These are phyloP conservation scores for Eulemur rubriventer DNA, from an alignment of 2,797 vertebrate species.

Conservation along the genomic window DNA sequence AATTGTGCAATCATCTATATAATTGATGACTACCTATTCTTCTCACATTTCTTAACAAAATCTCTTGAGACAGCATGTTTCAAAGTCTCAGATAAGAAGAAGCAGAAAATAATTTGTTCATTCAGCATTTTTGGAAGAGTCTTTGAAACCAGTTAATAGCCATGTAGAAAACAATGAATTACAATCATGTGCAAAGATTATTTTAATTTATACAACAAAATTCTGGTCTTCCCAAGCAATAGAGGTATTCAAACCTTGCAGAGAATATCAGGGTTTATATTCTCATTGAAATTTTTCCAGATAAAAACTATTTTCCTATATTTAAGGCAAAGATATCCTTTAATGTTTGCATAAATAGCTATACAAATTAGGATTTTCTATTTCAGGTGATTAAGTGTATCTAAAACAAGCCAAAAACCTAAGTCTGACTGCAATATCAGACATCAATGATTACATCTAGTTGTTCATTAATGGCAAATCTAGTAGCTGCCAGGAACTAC, in stretches of 20 bases:
- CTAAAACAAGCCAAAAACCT: neutral
- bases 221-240: neutral
- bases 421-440: neutral
- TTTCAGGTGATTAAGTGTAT: neutral
- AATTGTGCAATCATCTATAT: neutral
- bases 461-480: neutral
- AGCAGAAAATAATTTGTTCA: neutral
- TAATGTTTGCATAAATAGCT: neutral
- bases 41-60: neutral
- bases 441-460: neutral
- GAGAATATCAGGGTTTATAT: neutral
- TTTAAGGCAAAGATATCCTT: neutral
- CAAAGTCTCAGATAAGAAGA: neutral
- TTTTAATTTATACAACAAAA: neutral
- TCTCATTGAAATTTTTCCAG: neutral
- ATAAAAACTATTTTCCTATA: neutral
- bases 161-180: neutral
- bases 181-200: neutral
- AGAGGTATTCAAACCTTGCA: neutral
- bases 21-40: neutral
- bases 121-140: neutral
- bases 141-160: neutral
- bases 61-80: neutral
- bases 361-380: neutral
- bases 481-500: neutral